A percentile compares a stretch with the other conserved stretches of the same genome.
Conservation (phyloP, 2,888 invertebrate genomes). For the Thymelicus acteon region DNA sequence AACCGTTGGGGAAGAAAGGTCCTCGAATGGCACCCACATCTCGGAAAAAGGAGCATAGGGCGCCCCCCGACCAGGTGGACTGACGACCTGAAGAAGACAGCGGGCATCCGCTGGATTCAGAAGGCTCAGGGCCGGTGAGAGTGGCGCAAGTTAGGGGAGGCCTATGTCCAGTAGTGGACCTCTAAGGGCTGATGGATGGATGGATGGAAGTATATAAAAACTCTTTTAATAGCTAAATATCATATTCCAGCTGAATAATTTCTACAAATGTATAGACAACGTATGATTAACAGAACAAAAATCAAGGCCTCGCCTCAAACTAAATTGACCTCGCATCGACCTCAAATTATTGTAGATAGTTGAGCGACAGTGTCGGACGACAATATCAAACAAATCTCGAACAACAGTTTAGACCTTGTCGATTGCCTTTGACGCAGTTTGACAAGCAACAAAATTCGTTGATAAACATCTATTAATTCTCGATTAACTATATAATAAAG, state of each 20-base stretch:
- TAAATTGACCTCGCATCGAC: conserved; percentile 3
- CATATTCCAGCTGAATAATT: background rate
- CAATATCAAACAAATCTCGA: conserved; percentile 8
- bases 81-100: too few species aligned
- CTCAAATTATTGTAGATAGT: conserved; percentile 8
- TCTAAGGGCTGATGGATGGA: too few species aligned
- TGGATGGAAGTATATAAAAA: too few species aligned
- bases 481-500: background rate
- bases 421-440: background rate
- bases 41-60: too few species aligned
- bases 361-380: conserved; percentile 4
- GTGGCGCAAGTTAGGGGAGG: too few species aligned
- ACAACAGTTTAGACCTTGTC: conserved; percentile 8
- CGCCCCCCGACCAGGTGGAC: too few species aligned
- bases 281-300: conserved; percentile 1
- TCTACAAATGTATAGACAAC: background rate
- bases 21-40: too few species aligned
- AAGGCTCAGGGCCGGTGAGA: too few species aligned
- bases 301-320: background rate
- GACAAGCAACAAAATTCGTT: background rate
- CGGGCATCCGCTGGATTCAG: too few species aligned
- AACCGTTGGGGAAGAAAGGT: too few species aligned
- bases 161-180: too few species aligned
- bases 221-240: too few species aligned
- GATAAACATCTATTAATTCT: background rate